Evolutionary conservation across 2,113 vertebrate species (phyloP).

Genomic region (Melierax canorus): DNA sequence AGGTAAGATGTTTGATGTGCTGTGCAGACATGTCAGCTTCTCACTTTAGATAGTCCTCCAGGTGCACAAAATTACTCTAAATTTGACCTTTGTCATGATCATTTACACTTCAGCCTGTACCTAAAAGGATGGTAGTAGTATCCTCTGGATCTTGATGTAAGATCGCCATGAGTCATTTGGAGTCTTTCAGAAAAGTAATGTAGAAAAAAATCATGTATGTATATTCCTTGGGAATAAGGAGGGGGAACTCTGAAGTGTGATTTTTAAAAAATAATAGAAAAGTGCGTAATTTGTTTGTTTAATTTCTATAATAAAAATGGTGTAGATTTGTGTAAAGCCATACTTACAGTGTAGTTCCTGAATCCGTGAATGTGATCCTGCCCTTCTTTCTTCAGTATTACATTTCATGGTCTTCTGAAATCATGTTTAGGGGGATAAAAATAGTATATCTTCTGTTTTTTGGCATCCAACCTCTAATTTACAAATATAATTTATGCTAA

Average conservation of each 20-base stretch:
- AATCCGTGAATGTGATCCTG: neutral
- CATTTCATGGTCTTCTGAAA: slow-evolving; percentile 38
- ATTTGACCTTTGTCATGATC: neutral
- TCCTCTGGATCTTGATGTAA: neutral
- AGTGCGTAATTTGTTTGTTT: neutral
- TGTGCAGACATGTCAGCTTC: neutral
- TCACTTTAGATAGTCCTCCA: neutral
- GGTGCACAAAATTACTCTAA: neutral
- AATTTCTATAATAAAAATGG: neutral
- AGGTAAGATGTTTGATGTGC: neutral
- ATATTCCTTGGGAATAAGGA: neutral
- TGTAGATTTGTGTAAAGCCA: neutral
- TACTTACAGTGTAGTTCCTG: neutral
- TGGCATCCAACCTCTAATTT: slow-evolving; percentile 64
- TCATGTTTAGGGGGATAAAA: slow-evolving; percentile 65
- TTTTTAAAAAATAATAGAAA: neutral
- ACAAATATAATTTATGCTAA: slow-evolving; percentile 76
- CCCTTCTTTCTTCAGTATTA: slow-evolving; percentile 19
- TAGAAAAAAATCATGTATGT: neutral
- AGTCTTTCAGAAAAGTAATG: neutral
- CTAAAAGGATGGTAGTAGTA: neutral
- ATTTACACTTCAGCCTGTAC: neutral
- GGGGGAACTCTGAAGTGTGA: neutral
- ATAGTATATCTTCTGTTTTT: slow-evolving; percentile 67
- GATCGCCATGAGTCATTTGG: neutral